A percentile compares a stretch with the other conserved stretches of the same genome.
These are phyloP conservation scores for Tenthredo distinguenda DNA, from an alignment of 2,888 invertebrate genomes.

Conservation along the genomic window DNA sequence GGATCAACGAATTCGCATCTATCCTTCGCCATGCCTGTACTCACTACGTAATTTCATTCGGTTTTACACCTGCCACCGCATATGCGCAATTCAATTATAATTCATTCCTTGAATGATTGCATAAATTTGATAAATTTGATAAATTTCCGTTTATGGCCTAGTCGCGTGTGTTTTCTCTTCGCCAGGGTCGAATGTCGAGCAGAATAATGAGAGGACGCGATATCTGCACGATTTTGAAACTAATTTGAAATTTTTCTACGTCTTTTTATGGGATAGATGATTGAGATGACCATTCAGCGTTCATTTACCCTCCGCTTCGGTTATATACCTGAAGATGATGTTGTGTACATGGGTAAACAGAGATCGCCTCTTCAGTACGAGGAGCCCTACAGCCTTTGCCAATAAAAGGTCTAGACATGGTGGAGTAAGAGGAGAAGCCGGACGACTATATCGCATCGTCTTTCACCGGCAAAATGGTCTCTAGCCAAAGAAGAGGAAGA, in stretches of 20 bases:
- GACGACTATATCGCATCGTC: slow-evolving; percentile 42
- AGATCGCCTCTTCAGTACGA: not conserved
- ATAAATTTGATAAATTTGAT: slow-evolving; percentile 6
- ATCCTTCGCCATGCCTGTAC: not conserved
- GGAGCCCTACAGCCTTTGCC: slow-evolving; percentile 5
- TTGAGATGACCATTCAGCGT: not conserved
- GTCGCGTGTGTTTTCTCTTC: not conserved
- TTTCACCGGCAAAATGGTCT: slow-evolving; percentile 39
- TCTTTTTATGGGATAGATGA: not conserved
- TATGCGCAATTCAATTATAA: slow-evolving; percentile 26
- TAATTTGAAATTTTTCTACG: not conserved
- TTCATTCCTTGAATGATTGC: not conserved
- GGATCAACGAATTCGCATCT: not conserved
- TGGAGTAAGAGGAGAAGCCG: slow-evolving; percentile 23
- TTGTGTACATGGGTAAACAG: not conserved
- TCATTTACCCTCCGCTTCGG: not conserved
- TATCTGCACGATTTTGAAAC: not conserved
- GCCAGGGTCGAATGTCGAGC: not conserved
- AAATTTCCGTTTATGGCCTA: not conserved
- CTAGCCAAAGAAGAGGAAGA: slow-evolving; percentile 28
- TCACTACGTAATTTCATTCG: slow-evolving; percentile 7
- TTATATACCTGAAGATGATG: not conserved
- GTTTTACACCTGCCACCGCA: not conserved
- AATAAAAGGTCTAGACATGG: slow-evolving; percentile 42
- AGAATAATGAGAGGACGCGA: not conserved